Evolutionary conservation across 2,797 vertebrate species (phyloP).

Genomic region (Pogonophryne albipinna): DNA sequence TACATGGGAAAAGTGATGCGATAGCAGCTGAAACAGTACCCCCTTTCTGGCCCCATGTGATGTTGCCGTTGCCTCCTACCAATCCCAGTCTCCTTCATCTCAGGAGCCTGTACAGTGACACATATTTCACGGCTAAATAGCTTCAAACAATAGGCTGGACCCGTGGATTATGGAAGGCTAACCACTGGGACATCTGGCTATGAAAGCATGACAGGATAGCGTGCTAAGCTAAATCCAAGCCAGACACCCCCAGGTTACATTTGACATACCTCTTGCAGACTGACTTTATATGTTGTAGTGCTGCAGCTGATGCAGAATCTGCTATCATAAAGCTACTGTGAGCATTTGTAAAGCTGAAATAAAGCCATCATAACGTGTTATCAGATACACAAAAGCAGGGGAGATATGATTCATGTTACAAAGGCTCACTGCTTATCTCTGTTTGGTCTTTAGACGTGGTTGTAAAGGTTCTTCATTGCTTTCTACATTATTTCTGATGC

Average conservation of each 20-base stretch:
- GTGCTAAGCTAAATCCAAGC: constrained; percentile 38
- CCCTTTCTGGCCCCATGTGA: not conserved
- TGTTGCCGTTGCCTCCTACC: not conserved
- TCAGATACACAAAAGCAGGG: not conserved
- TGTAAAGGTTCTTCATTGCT: not conserved
- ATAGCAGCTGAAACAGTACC: constrained; percentile 14
- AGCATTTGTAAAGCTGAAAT: constrained; percentile 18
- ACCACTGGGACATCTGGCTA: constrained; percentile 64
- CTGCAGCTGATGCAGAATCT: not conserved
- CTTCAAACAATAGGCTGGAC: constrained; percentile 56
- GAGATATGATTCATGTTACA: constrained; percentile 24
- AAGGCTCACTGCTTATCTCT: constrained; percentile 13
- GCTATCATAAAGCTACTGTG: not conserved
- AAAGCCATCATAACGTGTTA: constrained; percentile 34
- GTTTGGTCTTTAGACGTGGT: constrained; percentile 15
- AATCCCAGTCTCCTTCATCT: constrained; percentile 22
- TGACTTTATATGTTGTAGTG: not conserved
- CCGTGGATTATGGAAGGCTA: constrained; percentile 62
- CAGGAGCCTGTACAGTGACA: constrained; percentile 17
- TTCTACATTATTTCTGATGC: not conserved
- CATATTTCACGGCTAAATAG: constrained; percentile 49
- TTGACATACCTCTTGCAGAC: not conserved
- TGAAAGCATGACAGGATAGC: constrained; percentile 31
- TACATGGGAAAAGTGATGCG: constrained; percentile 21
- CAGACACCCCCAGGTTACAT: not conserved